Percentiles rank a stretch among this genome's conserved stretches.
These are phyloP conservation scores for Pedicia rivosa DNA, from an alignment of 2,888 invertebrate genomes.

Conservation along the genomic window DNA sequence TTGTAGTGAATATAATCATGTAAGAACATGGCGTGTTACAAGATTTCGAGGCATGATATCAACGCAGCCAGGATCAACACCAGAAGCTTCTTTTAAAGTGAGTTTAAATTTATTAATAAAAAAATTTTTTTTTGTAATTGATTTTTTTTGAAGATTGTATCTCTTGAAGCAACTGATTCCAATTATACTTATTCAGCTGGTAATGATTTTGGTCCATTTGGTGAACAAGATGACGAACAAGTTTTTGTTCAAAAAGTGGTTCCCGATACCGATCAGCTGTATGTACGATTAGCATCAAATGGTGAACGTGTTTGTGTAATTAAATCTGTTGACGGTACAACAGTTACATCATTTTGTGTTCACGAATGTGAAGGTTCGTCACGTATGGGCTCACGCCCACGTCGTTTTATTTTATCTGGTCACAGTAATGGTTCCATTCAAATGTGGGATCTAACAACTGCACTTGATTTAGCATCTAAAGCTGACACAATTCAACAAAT, in stretches of 20 bases:
- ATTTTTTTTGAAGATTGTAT: constrained; percentile 19
- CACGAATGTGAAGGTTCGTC: constrained; percentile 96
- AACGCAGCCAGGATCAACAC: constrained; percentile 95
- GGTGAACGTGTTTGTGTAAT: constrained; percentile 92
- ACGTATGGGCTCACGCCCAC: constrained; percentile 75
- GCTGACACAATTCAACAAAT: constrained; percentile 50
- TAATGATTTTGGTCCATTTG: constrained; percentile 78
- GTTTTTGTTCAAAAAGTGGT: constrained; percentile 97
- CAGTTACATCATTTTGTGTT: constrained; percentile 89
- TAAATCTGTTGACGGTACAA: constrained; percentile 83
- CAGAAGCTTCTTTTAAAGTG: constrained; percentile 93
- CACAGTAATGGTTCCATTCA: constrained; percentile 86
- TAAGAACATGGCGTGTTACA: constrained; percentile 92
- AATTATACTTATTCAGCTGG: constrained; percentile 44
- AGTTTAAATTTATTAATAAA: constrained; percentile 25
- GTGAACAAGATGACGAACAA: constrained; percentile 96
- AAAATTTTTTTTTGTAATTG: not conserved
- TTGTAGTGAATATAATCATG: constrained; percentile 96
- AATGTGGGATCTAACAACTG: constrained; percentile 98
- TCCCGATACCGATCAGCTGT: constrained; percentile 89
- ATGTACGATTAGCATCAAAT: constrained; percentile 86
- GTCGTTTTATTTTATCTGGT: constrained; percentile 80
- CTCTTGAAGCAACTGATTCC: constrained; percentile 43
- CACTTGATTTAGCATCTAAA: constrained; percentile 61
- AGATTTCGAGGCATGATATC: constrained; percentile 97